Evolutionary conservation across 2,113 vertebrate genomes (phyloP).

Genomic region (Tenrec ecaudatus): DNA sequence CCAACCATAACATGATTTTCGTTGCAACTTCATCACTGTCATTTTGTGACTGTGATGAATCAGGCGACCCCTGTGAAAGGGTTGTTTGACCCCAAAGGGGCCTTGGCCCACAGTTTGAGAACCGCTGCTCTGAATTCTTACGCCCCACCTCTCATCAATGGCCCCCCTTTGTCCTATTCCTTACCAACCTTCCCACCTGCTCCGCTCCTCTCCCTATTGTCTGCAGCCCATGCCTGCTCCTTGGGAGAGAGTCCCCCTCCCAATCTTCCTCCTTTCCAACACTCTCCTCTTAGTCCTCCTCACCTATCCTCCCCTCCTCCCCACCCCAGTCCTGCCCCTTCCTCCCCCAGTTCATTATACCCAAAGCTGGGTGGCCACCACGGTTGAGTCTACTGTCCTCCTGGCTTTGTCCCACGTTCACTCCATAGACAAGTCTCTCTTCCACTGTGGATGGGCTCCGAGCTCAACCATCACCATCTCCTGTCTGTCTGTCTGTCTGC

Average conservation of each 20-base stretch:
- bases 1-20: too few species aligned
- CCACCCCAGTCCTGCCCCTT: not conserved
- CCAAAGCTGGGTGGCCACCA: too few species aligned
- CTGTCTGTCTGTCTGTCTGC: not conserved
- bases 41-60: too few species aligned
- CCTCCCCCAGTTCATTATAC: not conserved
- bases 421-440: not conserved
- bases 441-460: too few species aligned
- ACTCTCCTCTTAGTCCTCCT: not conserved
- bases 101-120: too few species aligned
- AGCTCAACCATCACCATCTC: not conserved
- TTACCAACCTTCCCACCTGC: not conserved
- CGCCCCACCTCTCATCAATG: too few species aligned
- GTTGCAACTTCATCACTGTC: too few species aligned
- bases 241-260: not conserved
- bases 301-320: not conserved
- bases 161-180: not conserved
- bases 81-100: too few species aligned
- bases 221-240: not conserved
- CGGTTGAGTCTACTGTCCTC: too few species aligned
- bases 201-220: not conserved
- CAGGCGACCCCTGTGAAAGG: too few species aligned
- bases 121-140: too few species aligned
- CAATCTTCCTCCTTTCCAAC: not conserved
- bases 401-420: accelerated